A percentile compares a stretch with the other conserved stretches of the same genome.
phyloP scores from a whole-genome alignment of 1,140 invertebrate genomes.

The Phymorhynchus buccinoides region DNA sequence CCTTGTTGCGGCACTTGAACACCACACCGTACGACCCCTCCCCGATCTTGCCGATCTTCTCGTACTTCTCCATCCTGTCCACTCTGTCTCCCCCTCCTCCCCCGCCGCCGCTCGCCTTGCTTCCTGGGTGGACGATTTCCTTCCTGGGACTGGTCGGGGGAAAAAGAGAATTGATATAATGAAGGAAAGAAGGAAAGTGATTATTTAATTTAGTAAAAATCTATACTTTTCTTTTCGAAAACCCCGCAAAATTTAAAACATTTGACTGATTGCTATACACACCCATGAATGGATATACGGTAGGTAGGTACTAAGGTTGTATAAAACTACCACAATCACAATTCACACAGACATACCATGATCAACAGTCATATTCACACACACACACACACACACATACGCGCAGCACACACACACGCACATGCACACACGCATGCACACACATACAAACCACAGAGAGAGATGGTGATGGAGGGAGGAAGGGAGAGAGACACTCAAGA shows the following conservation, averaged over 20 bases:
- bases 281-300: too few species aligned
- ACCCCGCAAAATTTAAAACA: too few species aligned
- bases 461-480: too few species aligned
- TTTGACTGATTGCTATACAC: too few species aligned
- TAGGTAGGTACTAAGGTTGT: too few species aligned
- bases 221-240: not conserved
- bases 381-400: not conserved
- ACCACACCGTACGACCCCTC: slow-evolving; percentile 99
- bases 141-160: slow-evolving; percentile 47
- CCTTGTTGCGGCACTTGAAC: slow-evolving; percentile 97
- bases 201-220: not conserved
- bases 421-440: not conserved
- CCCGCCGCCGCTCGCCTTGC: not conserved
- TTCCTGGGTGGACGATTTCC: slow-evolving; percentile 27
- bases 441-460: slow-evolving; percentile 20
- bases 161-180: too few species aligned
- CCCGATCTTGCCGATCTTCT: slow-evolving; percentile 95
- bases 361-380: not conserved
- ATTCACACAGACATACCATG: too few species aligned
- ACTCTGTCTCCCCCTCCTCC: slow-evolving; percentile 26
- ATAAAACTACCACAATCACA: too few species aligned
- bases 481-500: too few species aligned
- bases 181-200: not conserved
- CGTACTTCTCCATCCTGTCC: slow-evolving; percentile 93
- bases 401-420: not conserved